These are phyloP conservation scores for Psittacus erithacus DNA, from an alignment of 2,113 vertebrate genomes.

Conservation along the genomic window DNA sequence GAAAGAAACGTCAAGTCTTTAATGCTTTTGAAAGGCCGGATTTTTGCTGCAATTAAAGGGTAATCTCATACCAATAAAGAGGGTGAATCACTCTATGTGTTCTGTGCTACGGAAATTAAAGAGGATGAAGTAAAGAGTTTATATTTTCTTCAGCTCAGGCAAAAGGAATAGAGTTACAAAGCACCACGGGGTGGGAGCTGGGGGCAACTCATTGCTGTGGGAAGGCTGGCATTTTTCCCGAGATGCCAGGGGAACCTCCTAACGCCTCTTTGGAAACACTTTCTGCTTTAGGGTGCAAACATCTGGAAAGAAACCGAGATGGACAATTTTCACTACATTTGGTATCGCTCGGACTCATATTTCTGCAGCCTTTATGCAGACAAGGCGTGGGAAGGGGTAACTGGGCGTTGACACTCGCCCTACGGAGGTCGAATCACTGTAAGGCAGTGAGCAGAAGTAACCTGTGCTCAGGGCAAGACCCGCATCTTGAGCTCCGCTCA, in stretches of 20 bases:
- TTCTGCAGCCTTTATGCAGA: neutral
- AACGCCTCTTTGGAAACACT: neutral
- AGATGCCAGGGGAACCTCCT: neutral
- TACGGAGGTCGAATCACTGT: neutral
- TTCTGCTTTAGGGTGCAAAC: neutral
- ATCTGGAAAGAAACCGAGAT: neutral
- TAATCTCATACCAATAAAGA: neutral
- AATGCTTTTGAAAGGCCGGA: conserved; percentile 39
- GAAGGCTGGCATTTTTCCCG: neutral
- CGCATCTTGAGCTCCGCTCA: neutral
- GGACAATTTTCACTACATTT: neutral
- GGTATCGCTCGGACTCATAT: rapidly evolving
- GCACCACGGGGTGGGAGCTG: neutral
- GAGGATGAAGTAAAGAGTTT: neutral
- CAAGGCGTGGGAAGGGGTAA: too few relatives aligned
- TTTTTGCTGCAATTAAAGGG: conserved; percentile 28
- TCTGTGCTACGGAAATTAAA: neutral
- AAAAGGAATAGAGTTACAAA: neutral
- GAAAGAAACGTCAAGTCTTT: conserved; percentile 24
- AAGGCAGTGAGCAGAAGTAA: neutral
- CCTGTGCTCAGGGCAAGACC: neutral
- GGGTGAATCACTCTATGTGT: neutral
- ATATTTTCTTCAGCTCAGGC: neutral
- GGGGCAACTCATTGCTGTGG: neutral
- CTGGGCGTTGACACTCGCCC: neutral